phyloP scores from a whole-genome alignment of 1,140 invertebrate genomes.

The Heliothis subflexa region DNA sequence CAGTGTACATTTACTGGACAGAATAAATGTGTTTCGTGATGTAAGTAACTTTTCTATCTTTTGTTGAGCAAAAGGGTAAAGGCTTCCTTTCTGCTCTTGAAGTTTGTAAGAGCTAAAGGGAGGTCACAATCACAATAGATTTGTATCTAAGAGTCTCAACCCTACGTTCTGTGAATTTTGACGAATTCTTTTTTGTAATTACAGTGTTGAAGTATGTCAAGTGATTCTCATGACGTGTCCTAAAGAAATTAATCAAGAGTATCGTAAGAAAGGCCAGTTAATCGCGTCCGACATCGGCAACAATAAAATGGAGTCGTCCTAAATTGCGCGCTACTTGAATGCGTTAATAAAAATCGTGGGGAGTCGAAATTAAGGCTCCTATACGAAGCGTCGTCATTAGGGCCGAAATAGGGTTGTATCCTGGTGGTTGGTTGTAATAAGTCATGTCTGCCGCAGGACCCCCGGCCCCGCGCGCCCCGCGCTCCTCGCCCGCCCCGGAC shows the following conservation, averaged over 20 bases:
- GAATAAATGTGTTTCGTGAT: conserved; percentile 50
- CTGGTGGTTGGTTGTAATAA: conserved; percentile 80
- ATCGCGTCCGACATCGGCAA: conserved; percentile 48
- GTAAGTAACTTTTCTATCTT: conserved; percentile 55
- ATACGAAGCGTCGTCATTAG: conserved; percentile 82
- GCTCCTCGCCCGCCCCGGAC: conserved; percentile 52
- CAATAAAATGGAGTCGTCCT: conserved; percentile 71
- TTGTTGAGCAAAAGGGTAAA: conserved; percentile 50
- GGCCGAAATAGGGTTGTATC: conserved; percentile 83
- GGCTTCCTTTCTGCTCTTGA: conserved; percentile 44
- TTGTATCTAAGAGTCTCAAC: conserved; percentile 48
- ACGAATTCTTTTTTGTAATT: conserved; percentile 41
- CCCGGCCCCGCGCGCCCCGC: conserved; percentile 55
- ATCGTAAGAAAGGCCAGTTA: conserved; percentile 35
- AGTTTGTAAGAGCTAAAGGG: conserved; percentile 49
- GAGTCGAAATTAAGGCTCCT: conserved; percentile 83
- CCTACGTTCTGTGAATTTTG: conserved; percentile 32
- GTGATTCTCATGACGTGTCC: conserved; percentile 2
- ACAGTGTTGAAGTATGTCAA: conserved; percentile 13
- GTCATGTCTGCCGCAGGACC: conserved; percentile 82
- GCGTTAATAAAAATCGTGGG: conserved; percentile 84
- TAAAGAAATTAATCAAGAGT: conserved; percentile 43
- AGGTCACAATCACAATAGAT: conserved; percentile 53
- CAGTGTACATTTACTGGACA: conserved; percentile 38
- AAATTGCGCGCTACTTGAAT: conserved; percentile 76